A percentile compares a stretch with the other conserved stretches of the same genome.
These are phyloP conservation scores for Dufourea novaeangliae DNA, from an alignment of 1,140 invertebrate genomes.

Conservation along the genomic window DNA sequence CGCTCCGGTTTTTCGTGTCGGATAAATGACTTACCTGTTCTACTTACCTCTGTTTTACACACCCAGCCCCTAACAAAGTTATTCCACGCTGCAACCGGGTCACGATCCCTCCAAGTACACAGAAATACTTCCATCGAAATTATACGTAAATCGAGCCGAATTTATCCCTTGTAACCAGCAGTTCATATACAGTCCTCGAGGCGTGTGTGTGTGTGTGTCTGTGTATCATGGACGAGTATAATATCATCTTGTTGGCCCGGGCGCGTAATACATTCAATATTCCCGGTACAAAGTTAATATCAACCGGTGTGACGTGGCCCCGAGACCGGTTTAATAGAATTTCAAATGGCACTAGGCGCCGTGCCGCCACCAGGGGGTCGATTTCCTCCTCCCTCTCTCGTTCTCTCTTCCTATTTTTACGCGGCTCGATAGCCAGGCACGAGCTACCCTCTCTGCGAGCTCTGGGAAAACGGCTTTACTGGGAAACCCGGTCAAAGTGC, in stretches of 20 bases:
- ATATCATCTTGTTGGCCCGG: conserved; percentile 9
- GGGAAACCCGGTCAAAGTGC: background rate
- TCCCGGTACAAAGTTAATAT: conserved; percentile 33
- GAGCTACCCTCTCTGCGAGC: too few species aligned
- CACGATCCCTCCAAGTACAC: background rate
- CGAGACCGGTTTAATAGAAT: conserved; percentile 41
- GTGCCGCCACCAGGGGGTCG: too few species aligned
- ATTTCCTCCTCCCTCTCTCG: too few species aligned
- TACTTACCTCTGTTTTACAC: background rate
- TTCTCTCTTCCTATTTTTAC: conserved; percentile 13
- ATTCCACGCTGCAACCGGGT: background rate
- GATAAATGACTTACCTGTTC: background rate
- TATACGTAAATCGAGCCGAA: background rate
- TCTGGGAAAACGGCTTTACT: background rate
- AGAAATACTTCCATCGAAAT: background rate
- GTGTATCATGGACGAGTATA: too few species aligned
- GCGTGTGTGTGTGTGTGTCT: too few species aligned
- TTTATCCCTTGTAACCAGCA: too few species aligned
- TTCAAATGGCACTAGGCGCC: conserved; percentile 15
- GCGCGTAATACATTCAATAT: conserved; percentile 31
- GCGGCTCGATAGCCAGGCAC: background rate
- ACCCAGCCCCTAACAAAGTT: background rate
- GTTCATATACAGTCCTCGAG: too few species aligned
- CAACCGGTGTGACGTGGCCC: background rate
- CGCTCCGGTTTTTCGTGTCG: background rate